phyloP scores from a whole-genome alignment of 2,888 invertebrate genomes.

The Calameuta idolon region DNA sequence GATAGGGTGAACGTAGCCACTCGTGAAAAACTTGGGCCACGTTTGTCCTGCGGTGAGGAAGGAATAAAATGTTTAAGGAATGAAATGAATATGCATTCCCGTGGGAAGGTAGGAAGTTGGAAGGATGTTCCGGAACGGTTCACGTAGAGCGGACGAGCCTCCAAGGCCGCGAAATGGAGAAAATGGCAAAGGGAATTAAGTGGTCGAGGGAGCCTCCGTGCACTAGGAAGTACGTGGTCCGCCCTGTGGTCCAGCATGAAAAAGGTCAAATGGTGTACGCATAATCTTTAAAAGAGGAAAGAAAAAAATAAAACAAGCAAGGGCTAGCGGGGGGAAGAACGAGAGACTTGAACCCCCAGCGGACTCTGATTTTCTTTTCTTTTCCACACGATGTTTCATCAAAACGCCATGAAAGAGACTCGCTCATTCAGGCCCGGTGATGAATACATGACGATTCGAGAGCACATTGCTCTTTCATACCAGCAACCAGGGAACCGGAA shows the following conservation, averaged over 20 bases:
- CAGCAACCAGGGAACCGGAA: background rate
- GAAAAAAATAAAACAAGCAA: conserved; percentile 6
- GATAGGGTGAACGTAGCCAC: conserved; percentile 35
- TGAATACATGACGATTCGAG: background rate
- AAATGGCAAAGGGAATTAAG: conserved; percentile 1
- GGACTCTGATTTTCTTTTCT: conserved; percentile 6
- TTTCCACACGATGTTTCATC: background rate
- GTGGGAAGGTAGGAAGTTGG: conserved; percentile 23
- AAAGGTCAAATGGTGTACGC: background rate
- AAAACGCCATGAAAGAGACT: background rate
- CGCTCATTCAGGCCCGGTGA: background rate
- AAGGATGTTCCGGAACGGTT: conserved; percentile 14
- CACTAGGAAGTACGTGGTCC: background rate
- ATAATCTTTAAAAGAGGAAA: conserved; percentile 13
- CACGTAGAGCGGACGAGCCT: background rate
- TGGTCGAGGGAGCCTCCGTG: background rate
- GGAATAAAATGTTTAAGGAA: conserved; percentile 36
- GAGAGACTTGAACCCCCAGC: background rate
- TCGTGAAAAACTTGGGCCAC: conserved; percentile 47
- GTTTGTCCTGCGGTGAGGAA: conserved; percentile 46
- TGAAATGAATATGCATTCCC: conserved; percentile 55
- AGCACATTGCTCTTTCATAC: background rate
- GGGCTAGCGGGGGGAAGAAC: background rate
- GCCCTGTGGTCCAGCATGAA: background rate
- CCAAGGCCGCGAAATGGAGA: conserved; percentile 7